phyloP scores from a whole-genome alignment of 2,888 invertebrate genomes.

The Teleiodes luculella region DNA sequence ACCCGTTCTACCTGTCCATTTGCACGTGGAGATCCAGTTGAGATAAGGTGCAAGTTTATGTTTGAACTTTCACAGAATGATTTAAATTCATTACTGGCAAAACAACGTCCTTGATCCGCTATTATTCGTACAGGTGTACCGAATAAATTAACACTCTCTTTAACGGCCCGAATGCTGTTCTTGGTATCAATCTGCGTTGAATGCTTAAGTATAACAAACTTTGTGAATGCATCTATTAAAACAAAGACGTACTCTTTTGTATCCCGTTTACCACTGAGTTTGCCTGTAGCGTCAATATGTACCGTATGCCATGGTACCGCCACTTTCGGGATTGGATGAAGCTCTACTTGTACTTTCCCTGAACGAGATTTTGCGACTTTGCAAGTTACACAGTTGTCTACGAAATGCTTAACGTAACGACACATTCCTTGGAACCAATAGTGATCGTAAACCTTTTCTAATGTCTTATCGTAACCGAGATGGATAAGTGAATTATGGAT shows the following conservation, averaged over 20 bases:
- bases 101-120: too few species aligned
- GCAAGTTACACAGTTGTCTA: slow-evolving; percentile 25
- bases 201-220: too few species aligned
- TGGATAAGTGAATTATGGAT: slow-evolving; percentile 25
- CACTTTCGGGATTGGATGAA: too few species aligned
- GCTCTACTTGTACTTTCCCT: neutral
- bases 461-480: slow-evolving; percentile 22
- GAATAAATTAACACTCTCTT: neutral
- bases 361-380: too few species aligned
- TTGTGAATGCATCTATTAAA: slow-evolving; percentile 26
- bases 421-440: slow-evolving; percentile 32
- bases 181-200: neutral
- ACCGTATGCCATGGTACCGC: too few species aligned
- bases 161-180: neutral
- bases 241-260: too few species aligned
- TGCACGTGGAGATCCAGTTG: slow-evolving; percentile 25
- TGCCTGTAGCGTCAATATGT: too few species aligned
- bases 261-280: too few species aligned
- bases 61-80: slow-evolving; percentile 17
- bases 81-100: too few species aligned
- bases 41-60: slow-evolving; percentile 27
- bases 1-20: slow-evolving; percentile 28
- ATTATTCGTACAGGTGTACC: too few species aligned
- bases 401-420: slow-evolving; percentile 30
- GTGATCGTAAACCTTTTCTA: slow-evolving; percentile 25